Conservation (phyloP, 2,888 invertebrate genomes). For the Cancer borealis region DNA sequence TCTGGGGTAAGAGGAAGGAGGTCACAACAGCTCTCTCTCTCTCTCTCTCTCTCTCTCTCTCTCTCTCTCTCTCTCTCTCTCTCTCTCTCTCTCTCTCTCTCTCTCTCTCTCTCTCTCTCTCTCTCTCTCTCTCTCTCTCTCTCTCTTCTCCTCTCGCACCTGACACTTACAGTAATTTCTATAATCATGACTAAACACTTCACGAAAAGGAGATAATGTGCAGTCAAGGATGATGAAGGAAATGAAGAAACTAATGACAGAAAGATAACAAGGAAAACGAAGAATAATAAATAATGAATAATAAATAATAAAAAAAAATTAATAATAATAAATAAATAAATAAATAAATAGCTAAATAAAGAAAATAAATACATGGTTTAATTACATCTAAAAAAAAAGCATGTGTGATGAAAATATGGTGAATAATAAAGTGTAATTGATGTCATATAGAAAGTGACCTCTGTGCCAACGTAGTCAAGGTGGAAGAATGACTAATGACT, state of each 20-base stretch:
- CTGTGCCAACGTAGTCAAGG: too few species aligned
- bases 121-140: neutral
- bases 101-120: neutral
- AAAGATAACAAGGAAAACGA: neutral
- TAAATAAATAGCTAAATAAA: too few species aligned
- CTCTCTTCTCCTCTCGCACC: neutral
- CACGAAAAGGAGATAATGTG: neutral
- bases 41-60: conserved; percentile 29
- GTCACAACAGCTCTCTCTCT: neutral
- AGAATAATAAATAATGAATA: neutral
- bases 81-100: neutral
- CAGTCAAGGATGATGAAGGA: neutral
- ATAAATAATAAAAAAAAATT: neutral
- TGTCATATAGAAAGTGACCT: too few species aligned
- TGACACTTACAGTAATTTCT: conserved; percentile 3
- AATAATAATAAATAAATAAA: too few species aligned
- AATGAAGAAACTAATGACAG: neutral
- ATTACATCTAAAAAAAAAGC: too few species aligned
- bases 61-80: neutral
- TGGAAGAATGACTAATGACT: too few species aligned
- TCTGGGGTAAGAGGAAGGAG: conserved; percentile 9
- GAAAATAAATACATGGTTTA: too few species aligned
- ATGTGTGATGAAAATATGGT: too few species aligned
- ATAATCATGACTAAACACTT: neutral
- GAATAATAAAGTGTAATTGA: too few species aligned